Conservation (phyloP, 1,140 invertebrate genomes). For the Subanguina moxae region DNA sequence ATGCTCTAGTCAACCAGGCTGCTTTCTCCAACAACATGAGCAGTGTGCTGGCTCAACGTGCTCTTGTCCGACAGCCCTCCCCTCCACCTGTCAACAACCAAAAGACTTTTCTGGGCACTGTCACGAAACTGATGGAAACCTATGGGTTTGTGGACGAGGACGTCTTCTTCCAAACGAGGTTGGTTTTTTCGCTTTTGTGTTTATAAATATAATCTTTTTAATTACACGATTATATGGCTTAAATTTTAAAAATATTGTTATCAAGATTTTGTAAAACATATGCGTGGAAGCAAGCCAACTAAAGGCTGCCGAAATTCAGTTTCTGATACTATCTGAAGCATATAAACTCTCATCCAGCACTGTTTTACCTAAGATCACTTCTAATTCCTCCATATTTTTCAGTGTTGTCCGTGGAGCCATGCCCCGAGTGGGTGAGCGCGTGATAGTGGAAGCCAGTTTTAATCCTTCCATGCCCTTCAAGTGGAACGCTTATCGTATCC, state of each 20-base stretch:
- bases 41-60: constrained; percentile 31
- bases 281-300: no score
- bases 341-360: no score
- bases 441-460: constrained; percentile 85
- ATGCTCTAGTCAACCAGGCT: constrained; percentile 46
- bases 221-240: no score
- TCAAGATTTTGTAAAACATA: no score
- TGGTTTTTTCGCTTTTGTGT: no score
- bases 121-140: constrained; percentile 88
- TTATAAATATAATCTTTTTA: no score
- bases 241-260: no score
- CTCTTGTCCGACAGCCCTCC: background rate
- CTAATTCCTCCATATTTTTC: constrained; percentile 12
- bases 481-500: constrained; percentile 88
- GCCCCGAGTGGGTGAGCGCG: constrained; percentile 77
- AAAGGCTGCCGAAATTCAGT: no score
- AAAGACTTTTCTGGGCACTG: constrained; percentile 83
- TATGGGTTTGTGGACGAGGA: constrained; percentile 96
- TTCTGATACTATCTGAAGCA: no score
- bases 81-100: constrained; percentile 67
- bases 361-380: no score
- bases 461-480: constrained; percentile 94
- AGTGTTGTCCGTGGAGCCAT: constrained; percentile 76
- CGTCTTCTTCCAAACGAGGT: constrained; percentile 89
- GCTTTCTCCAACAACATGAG: constrained; percentile 42